Base-by-base conservation (phyloP, 2,113 vertebrate genomes). In the Thalassoma bifasciatum region DNA sequence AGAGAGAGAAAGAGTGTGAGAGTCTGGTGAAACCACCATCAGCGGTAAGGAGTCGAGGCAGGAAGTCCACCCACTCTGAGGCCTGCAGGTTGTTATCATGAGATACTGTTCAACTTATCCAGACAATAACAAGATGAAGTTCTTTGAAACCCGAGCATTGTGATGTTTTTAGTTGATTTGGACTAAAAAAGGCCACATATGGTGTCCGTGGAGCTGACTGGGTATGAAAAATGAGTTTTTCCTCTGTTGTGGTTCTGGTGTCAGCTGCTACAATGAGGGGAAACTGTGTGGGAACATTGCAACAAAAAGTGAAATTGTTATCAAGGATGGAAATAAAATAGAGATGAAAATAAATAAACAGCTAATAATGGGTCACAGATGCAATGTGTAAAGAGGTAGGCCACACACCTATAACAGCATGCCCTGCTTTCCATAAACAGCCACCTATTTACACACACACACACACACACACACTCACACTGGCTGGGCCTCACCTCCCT, bases 1-100 rank as follows among this genome's bases (percentile, higher is more conserved):
- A 54, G 63, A 72, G 69, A 13, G 26, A 63, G 51, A 59, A 42
- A 58, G 9, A 53, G 36, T 17, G 44, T 17, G 44, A 40, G 12
- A 46, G 14, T 46, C 77, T 72, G 71, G 66, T 82, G 73, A 63
- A 79, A 77, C 76, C 72, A 82, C 57, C 61, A 47, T 56, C 65
- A 36, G 21, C 59, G 10, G 19, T 8, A 6, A 61, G 75, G 87
- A 86, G 83, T 75, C 58, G 73, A 79, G 70, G 68, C 87, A 89
- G 92, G 91, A 93, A 92, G 84, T 86, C 77, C 84, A 76, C 85
- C 86, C 84, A 81, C 90, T 68, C 50, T 40, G 61, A 81, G 81
- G 76, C 85, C 85, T 38, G 63, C 58, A 65, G 51, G 53, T 58
- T 81, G 75, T 82, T 90, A 83, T 89, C 75, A 75, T 62, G 23